A percentile compares a stretch with the other conserved stretches of the same genome.
Conservation (phyloP, 2,888 invertebrate species). For the Eilema depressum region DNA sequence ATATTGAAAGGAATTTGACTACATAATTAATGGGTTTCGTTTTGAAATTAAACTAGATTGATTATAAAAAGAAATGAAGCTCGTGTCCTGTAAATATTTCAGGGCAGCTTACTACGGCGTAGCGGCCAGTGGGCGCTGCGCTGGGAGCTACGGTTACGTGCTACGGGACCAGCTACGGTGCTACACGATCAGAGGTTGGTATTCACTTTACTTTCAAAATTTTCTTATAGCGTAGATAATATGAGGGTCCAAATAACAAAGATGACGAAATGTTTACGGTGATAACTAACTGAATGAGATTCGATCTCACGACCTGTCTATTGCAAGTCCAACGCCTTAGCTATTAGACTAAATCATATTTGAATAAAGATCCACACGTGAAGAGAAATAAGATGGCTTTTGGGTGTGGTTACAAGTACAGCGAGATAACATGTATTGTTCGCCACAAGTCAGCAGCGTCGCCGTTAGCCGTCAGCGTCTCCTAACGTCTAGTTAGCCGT, state of each 20-base stretch:
- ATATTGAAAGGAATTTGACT: no score
- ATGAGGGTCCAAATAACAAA: background rate
- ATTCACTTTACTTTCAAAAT: background rate
- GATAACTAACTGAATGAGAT: background rate
- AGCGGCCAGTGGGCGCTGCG: constrained; percentile 39
- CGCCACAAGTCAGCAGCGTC: constrained; percentile 10
- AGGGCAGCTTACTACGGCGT: constrained; percentile 49
- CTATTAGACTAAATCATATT: background rate
- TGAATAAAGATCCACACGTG: background rate
- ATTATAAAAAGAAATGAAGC: background rate
- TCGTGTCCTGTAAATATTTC: constrained; percentile 39
- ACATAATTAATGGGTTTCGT: no score
- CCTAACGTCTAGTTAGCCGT: constrained; percentile 27
- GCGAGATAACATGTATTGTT: constrained; percentile 8
- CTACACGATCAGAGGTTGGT: constrained; percentile 15
- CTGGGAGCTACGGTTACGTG: constrained; percentile 40
- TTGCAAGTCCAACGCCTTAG: background rate
- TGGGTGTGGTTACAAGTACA: background rate
- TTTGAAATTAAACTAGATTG: background rate
- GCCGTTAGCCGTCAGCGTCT: constrained; percentile 13
- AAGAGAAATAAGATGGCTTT: background rate
- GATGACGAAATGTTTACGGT: no score
- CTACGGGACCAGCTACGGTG: constrained; percentile 18
- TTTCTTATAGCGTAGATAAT: background rate
- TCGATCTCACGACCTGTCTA: background rate